Percentiles rank a stretch among this genome's conserved stretches.
Conservation (phyloP, 2,888 invertebrate genomes). For the Ditylenchus weischeri region DNA sequence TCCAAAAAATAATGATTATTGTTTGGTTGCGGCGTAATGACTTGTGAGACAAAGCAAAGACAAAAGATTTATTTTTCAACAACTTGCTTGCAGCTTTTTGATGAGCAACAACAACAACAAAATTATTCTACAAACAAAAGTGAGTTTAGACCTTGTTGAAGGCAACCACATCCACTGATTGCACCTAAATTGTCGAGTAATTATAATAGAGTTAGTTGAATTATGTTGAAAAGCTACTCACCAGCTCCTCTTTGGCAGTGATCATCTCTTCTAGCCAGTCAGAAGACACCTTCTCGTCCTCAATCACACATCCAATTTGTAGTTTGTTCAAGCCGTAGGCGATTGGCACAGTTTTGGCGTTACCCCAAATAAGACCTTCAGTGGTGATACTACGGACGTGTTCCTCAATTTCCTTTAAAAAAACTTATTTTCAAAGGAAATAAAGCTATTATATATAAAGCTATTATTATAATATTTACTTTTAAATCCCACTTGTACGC, state of each 20-base stretch:
- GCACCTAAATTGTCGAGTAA: not conserved
- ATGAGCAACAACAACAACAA: no score
- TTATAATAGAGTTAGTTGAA: no score
- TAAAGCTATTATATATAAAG: no score
- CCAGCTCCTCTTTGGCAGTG: slow-evolving; percentile 80
- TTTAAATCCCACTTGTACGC: no score
- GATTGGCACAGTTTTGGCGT: slow-evolving; percentile 63
- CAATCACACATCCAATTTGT: slow-evolving; percentile 40
- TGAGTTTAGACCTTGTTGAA: slow-evolving; percentile 2
- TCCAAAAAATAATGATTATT: no score
- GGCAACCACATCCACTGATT: slow-evolving; percentile 8
- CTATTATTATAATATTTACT: no score
- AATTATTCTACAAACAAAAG: not conserved
- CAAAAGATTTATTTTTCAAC: no score
- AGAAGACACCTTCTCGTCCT: slow-evolving; percentile 44
- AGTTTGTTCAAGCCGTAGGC: slow-evolving; percentile 45
- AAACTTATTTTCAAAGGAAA: no score
- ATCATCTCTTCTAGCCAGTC: slow-evolving; percentile 70
- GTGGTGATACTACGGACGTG: slow-evolving; percentile 77
- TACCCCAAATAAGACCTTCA: slow-evolving; percentile 94
- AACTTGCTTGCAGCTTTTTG: no score
- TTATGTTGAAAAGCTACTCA: slow-evolving; percentile 59
- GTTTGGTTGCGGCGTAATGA: no score
- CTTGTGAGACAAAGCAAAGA: no score
- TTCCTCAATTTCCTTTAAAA: slow-evolving; percentile 72